Conservation (phyloP, 1,140 invertebrate genomes). For the Subanguina moxae region DNA sequence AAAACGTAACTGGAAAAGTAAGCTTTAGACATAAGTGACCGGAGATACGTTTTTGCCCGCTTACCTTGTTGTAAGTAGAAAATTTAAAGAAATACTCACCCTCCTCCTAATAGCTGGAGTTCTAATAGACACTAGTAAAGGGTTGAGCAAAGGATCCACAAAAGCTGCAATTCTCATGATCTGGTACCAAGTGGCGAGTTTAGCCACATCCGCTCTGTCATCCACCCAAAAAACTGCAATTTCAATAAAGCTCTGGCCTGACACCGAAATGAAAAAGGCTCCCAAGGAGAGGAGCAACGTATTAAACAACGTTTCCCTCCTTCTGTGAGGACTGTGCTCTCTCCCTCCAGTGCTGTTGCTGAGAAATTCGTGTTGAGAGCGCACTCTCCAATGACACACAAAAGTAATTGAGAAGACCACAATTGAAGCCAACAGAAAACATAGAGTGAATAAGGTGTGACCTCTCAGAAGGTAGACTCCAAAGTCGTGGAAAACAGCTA, state of each 20-base stretch:
- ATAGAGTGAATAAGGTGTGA: constrained; percentile 56
- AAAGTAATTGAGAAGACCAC: constrained; percentile 52
- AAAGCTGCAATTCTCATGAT: constrained; percentile 48
- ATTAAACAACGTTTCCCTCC: constrained; percentile 55
- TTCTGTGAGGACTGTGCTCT: constrained; percentile 51
- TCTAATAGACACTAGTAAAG: constrained; percentile 50
- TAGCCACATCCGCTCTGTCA: constrained; percentile 46
- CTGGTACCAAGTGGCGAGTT: constrained; percentile 43
- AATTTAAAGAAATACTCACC: constrained; percentile 29
- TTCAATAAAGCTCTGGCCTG: constrained; percentile 54
- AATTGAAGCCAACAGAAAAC: constrained; percentile 52
- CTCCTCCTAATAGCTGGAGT: constrained; percentile 50
- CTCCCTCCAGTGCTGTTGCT: constrained; percentile 27
- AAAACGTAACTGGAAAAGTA: constrained; percentile 28
- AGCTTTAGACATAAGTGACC: neutral
- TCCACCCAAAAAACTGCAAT: constrained; percentile 58
- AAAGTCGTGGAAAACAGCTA: constrained; percentile 54
- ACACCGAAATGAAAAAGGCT: constrained; percentile 56
- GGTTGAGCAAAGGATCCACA: constrained; percentile 55
- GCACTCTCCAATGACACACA: constrained; percentile 51
- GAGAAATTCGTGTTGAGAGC: constrained; percentile 51
- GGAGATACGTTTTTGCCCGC: neutral
- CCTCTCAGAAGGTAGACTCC: constrained; percentile 56
- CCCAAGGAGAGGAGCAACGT: constrained; percentile 54
- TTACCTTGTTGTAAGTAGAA: neutral